A percentile compares a stretch with the other conserved stretches of the same genome.
Conservation (phyloP, 2,113 vertebrate genomes). For the Daboia siamensis region DNA sequence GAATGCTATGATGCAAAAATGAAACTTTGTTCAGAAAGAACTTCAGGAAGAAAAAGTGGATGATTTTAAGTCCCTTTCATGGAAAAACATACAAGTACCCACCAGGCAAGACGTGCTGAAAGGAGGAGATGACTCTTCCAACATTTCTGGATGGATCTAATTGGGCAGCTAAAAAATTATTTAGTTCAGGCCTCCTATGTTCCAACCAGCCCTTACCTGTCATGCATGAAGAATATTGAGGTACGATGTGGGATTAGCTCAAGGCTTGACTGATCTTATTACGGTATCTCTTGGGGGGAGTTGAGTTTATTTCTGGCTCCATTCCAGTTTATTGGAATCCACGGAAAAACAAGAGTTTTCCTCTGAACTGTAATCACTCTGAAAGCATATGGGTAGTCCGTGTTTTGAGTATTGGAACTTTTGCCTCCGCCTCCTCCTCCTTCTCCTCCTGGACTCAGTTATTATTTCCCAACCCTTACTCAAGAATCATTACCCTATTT, state of each 20-base stretch:
- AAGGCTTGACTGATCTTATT: background rate
- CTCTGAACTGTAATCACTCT: background rate
- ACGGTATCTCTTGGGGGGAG: background rate
- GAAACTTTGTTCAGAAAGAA: background rate
- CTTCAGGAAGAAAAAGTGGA: background rate
- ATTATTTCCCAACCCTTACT: background rate
- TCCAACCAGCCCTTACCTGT: background rate
- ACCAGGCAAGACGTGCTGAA: background rate
- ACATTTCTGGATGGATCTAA: background rate
- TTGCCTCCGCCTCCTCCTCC: background rate
- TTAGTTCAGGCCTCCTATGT: background rate
- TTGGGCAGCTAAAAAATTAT: background rate
- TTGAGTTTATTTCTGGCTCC: background rate
- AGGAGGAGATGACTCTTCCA: background rate
- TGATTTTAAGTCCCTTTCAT: background rate
- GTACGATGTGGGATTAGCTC: background rate
- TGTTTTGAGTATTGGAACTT: background rate
- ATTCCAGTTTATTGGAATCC: background rate
- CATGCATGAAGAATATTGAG: background rate
- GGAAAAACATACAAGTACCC: background rate
- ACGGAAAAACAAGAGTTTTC: background rate
- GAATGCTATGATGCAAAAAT: slow-evolving; percentile 23
- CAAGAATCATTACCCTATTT: background rate
- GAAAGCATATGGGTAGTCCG: background rate
- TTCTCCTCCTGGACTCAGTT: background rate